Conservation (phyloP, 2,888 invertebrate species). For the Trichogramma evanescens region DNA sequence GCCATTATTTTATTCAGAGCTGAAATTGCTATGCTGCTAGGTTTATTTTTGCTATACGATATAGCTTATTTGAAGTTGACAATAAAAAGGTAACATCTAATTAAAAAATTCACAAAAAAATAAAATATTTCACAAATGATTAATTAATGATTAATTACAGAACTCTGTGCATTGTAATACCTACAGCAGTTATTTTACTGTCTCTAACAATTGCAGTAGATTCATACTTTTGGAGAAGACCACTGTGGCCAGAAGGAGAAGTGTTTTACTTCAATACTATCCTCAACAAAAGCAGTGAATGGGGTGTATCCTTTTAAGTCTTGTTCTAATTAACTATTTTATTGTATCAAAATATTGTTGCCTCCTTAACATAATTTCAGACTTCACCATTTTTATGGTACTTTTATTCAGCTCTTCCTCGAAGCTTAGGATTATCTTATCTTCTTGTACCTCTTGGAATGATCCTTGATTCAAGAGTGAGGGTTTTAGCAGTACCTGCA, state of each 20-base stretch:
- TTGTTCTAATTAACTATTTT: background rate
- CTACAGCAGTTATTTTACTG: slow-evolving; percentile 63
- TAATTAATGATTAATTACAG: slow-evolving; percentile 48
- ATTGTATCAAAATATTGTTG: slow-evolving; percentile 9
- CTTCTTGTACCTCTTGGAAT: slow-evolving; percentile 73
- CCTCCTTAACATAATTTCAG: slow-evolving; percentile 46
- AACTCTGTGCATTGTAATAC: slow-evolving; percentile 63
- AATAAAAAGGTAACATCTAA: slow-evolving; percentile 54
- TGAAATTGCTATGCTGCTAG: slow-evolving; percentile 81
- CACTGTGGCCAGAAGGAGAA: slow-evolving; percentile 95
- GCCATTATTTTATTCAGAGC: slow-evolving; percentile 84
- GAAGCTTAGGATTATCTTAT: slow-evolving; percentile 78
- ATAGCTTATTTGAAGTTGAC: slow-evolving; percentile 65
- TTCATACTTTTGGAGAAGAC: slow-evolving; percentile 85
- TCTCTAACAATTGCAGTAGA: slow-evolving; percentile 73
- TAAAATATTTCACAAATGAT: background rate
- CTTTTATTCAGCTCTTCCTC: slow-evolving; percentile 92
- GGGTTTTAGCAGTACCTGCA: slow-evolving; percentile 64
- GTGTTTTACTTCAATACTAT: slow-evolving; percentile 94
- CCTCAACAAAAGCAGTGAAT: slow-evolving; percentile 87
- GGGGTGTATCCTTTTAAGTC: slow-evolving; percentile 85
- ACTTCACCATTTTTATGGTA: slow-evolving; percentile 96
- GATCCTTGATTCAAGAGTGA: slow-evolving; percentile 64
- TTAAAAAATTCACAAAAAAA: background rate
- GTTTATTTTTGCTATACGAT: slow-evolving; percentile 76